These are phyloP conservation scores for Bufo gargarizans DNA, from an alignment of 2,113 vertebrate species.

Conservation along the genomic window DNA sequence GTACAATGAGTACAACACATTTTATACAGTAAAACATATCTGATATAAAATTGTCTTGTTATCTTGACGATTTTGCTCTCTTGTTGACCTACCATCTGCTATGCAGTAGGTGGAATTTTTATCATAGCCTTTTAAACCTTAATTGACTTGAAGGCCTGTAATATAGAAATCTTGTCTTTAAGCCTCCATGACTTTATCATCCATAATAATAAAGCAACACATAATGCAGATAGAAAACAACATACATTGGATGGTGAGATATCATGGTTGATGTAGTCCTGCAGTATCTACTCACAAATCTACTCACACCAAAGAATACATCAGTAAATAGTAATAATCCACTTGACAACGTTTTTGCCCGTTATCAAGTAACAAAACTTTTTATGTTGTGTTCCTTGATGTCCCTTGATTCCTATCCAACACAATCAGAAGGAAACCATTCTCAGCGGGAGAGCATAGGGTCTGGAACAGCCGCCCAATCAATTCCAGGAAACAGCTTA, in stretches of 20 bases:
- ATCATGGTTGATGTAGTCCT: background rate
- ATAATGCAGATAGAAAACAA: background rate
- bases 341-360: background rate
- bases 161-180: too few species aligned
- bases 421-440: constrained; percentile 45
- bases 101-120: too few species aligned
- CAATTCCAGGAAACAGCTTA: constrained; percentile 32
- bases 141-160: too few species aligned
- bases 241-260: background rate
- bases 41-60: too few species aligned
- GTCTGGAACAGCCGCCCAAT: constrained; percentile 37
- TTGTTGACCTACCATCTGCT: too few species aligned
- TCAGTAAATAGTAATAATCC: background rate
- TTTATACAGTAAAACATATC: too few species aligned
- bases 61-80: too few species aligned
- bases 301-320: background rate
- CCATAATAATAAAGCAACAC: background rate
- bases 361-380: constrained; percentile 15
- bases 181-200: background rate
- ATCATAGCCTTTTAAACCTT: too few species aligned
- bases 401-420: constrained; percentile 38
- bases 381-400: constrained; percentile 30
- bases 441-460: constrained; percentile 41
- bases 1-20: too few species aligned
- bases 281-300: background rate